A percentile compares a stretch with the other conserved stretches of the same genome.
Conservation (phyloP, 2,797 vertebrate genomes). For the Hypotaenidia philippensis region DNA sequence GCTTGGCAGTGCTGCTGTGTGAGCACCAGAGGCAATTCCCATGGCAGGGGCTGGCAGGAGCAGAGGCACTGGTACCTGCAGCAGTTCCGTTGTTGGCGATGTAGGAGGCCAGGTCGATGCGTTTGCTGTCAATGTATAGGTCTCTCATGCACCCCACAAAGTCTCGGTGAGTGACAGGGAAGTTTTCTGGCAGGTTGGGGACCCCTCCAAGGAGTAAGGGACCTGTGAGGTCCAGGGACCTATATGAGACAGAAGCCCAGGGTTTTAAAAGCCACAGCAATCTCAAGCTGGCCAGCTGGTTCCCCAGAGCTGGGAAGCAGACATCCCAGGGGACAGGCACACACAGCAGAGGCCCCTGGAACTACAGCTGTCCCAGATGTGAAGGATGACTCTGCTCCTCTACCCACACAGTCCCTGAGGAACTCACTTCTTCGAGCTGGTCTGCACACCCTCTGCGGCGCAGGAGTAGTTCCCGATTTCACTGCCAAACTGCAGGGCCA, state of each 20-base stretch:
- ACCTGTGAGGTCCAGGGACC: slow-evolving; percentile 86
- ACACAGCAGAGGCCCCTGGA: background rate
- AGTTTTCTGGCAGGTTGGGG: slow-evolving; percentile 96
- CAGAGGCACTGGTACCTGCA: slow-evolving; percentile 82
- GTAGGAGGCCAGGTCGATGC: slow-evolving; percentile 92
- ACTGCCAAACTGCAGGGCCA: slow-evolving; percentile 92
- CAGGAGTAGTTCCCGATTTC: slow-evolving; percentile 97
- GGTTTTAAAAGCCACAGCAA: background rate
- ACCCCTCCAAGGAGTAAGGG: slow-evolving; percentile 93
- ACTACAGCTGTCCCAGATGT: background rate
- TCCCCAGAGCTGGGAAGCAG: background rate
- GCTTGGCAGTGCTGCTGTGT: background rate
- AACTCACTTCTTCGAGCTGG: slow-evolving; percentile 97
- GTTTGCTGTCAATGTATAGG: slow-evolving; percentile 93
- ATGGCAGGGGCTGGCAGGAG: background rate
- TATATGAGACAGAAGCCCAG: slow-evolving; percentile 64
- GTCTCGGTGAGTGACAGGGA: slow-evolving; percentile 91
- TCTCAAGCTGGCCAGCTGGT: background rate
- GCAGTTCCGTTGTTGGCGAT: slow-evolving; percentile 96
- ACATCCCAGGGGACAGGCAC: background rate
- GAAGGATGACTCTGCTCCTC: background rate
- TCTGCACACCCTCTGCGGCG: slow-evolving; percentile 94
- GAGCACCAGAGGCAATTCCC: background rate
- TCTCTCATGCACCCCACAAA: slow-evolving; percentile 98
- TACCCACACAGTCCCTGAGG: background rate